These are phyloP conservation scores for Tiliqua scincoides DNA, from an alignment of 2,113 vertebrate species.

Conservation along the genomic window DNA sequence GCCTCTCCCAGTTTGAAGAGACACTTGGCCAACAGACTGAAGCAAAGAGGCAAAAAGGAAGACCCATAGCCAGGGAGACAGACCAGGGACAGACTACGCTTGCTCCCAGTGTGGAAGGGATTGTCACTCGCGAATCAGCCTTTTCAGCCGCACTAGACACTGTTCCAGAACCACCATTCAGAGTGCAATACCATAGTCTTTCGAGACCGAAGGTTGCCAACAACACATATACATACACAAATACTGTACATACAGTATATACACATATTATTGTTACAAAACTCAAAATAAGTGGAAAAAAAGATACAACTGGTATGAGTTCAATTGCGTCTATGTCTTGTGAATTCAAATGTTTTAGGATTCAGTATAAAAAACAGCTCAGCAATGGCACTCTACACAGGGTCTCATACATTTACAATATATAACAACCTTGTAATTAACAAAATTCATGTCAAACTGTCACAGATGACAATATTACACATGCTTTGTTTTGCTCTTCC, in stretches of 20 bases:
- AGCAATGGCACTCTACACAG: neutral
- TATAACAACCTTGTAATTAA: neutral
- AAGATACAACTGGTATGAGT: neutral
- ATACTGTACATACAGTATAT: neutral
- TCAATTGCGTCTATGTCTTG: neutral
- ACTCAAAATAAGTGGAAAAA: neutral
- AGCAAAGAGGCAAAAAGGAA: too few relatives aligned
- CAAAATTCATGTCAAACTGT: slow-evolving; percentile 23
- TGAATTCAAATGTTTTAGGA: neutral
- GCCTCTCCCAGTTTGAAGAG: too few relatives aligned
- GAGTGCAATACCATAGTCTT: too few relatives aligned
- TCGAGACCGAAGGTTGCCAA: too few relatives aligned
- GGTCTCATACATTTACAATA: neutral
- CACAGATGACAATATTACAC: neutral
- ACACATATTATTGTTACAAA: neutral
- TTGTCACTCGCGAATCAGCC: too few relatives aligned
- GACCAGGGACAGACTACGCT: too few relatives aligned
- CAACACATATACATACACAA: neutral
- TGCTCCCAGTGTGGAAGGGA: too few relatives aligned
- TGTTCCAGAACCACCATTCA: too few relatives aligned
- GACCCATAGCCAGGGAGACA: too few relatives aligned
- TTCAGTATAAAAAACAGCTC: neutral
- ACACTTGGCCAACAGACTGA: too few relatives aligned
- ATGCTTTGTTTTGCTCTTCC: neutral
- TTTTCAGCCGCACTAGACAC: too few relatives aligned